Conservation (phyloP, 2,888 invertebrate species). For the Slavum lentiscoides region DNA sequence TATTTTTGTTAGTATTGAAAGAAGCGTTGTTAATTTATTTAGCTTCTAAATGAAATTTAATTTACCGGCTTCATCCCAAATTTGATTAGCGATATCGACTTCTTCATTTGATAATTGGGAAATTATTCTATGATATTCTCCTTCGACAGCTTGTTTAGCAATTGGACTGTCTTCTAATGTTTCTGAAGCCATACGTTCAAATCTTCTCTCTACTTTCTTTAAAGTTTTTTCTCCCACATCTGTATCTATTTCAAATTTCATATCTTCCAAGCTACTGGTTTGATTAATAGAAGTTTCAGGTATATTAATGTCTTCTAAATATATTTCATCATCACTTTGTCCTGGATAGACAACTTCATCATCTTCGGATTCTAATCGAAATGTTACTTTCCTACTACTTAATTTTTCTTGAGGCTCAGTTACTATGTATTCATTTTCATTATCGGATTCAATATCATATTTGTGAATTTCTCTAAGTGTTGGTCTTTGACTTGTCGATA, state of each 20-base stretch:
- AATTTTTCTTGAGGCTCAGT: constrained; percentile 56
- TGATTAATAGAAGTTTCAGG: background rate
- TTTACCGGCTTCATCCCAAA: constrained; percentile 61
- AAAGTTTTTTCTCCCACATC: constrained; percentile 59
- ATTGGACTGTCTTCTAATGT: constrained; percentile 59
- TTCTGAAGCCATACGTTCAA: constrained; percentile 64
- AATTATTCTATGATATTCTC: constrained; percentile 62
- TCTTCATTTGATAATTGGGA: constrained; percentile 64
- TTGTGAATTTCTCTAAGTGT: constrained; percentile 59
- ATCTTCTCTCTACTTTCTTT: constrained; percentile 62
- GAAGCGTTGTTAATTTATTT: constrained; percentile 29
- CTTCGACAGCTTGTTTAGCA: constrained; percentile 54
- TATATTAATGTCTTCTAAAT: background rate
- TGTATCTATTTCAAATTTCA: constrained; percentile 34
- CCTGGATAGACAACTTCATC: constrained; percentile 55
- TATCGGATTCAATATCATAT: constrained; percentile 58
- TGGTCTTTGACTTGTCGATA: constrained; percentile 59
- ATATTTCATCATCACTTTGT: constrained; percentile 52
- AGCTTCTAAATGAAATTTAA: constrained; percentile 22
- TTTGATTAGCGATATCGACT: constrained; percentile 62
- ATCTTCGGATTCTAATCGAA: constrained; percentile 62
- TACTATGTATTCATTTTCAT: constrained; percentile 57
- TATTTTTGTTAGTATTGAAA: constrained; percentile 36
- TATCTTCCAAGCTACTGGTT: constrained; percentile 14
- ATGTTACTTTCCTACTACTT: constrained; percentile 60